Evolutionary conservation across 2,113 vertebrate species (phyloP).

Genomic region (Anoplopoma fimbria): DNA sequence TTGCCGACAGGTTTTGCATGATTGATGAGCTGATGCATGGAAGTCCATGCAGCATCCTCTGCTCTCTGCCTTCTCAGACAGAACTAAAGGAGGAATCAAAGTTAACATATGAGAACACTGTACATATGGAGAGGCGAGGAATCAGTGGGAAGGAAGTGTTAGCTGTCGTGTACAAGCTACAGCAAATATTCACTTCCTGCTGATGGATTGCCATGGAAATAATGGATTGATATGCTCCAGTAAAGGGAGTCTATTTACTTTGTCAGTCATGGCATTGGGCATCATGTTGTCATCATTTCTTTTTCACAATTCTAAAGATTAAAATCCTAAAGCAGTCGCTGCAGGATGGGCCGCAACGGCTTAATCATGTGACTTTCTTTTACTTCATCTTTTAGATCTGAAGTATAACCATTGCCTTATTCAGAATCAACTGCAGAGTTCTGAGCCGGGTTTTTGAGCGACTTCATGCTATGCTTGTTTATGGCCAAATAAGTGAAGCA

Average conservation of each 20-base stretch:
- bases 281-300: not conserved
- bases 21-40: conserved; percentile 26
- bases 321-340: not conserved
- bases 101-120: conserved; percentile 3
- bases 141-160: not conserved
- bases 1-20: conserved; percentile 9
- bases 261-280: not conserved
- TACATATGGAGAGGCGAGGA: conserved; percentile 32
- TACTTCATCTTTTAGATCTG: too few species aligned
- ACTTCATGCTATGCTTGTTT: conserved; percentile 38
- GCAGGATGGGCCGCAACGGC: not conserved
- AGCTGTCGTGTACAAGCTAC: not conserved
- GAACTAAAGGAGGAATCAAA: not conserved
- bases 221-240: not conserved
- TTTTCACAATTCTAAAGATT: not conserved
- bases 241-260: not conserved
- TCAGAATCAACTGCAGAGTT: not conserved
- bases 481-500: conserved; percentile 24
- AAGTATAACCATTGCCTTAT: not conserved
- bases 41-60: not conserved
- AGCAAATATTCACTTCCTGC: not conserved
- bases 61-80: not conserved
- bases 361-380: not conserved
- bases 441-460: not conserved
- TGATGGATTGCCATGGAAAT: not conserved